Conservation (phyloP, 2,888 invertebrate species). For the Drosophila meridionalis region DNA sequence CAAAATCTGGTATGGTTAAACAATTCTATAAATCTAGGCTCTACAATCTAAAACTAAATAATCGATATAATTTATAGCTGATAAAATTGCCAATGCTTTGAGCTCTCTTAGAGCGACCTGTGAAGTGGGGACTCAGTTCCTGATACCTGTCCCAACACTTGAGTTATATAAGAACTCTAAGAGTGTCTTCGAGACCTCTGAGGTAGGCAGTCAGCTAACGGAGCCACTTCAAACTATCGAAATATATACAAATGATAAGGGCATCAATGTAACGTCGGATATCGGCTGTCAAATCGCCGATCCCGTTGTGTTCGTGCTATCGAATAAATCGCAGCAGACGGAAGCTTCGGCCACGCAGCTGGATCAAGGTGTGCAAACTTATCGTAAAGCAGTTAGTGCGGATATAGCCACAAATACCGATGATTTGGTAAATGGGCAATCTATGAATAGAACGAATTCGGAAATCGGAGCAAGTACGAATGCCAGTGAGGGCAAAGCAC, state of each 20-base stretch:
- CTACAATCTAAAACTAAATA: not conserved
- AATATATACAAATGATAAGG: not conserved
- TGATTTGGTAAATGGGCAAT: not conserved
- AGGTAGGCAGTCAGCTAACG: not conserved
- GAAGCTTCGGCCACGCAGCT: not conserved
- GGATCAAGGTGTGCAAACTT: not conserved
- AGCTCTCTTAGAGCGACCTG: not conserved
- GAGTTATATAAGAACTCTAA: not conserved
- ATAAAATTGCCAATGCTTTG: not conserved
- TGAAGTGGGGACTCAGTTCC: not conserved
- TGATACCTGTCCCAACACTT: not conserved
- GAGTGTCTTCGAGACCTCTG: not conserved
- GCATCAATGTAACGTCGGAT: not conserved
- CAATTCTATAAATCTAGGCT: not conserved
- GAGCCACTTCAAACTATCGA: not conserved
- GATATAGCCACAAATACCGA: constrained; percentile 7
- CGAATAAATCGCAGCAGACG: constrained; percentile 3
- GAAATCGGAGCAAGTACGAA: not conserved
- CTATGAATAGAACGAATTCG: not conserved
- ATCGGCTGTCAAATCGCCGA: not conserved
- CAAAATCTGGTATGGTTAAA: not conserved
- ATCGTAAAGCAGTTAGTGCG: not conserved
- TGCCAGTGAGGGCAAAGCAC: not conserved
- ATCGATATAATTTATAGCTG: not conserved
- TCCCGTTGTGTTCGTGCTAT: not conserved